These are phyloP conservation scores for Oscheius sp. DNA, from an alignment of 1,140 invertebrate genomes.

Conservation along the genomic window DNA sequence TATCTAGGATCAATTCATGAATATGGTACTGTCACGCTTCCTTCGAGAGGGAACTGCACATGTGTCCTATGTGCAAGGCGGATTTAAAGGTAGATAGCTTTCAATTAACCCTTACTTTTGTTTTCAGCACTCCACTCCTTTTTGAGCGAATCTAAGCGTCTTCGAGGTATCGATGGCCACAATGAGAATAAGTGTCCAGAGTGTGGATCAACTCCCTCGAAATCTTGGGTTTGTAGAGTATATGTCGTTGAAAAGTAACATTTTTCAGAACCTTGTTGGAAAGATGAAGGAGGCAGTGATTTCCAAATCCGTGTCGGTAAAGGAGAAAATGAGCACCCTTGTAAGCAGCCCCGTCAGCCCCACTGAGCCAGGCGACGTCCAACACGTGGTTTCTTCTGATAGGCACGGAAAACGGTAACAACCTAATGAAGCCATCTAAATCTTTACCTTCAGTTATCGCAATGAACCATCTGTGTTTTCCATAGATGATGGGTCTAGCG, in stretches of 20 bases:
- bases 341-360: not conserved
- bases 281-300: conserved; percentile 15
- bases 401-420: conserved; percentile 20
- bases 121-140: not conserved
- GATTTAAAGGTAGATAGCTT: conserved; percentile 74
- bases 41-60: conserved; percentile 87
- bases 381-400: not conserved
- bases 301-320: conserved; percentile 10
- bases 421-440: not conserved
- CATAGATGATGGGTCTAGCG: conserved; percentile 21
- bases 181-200: conserved; percentile 1
- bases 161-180: not conserved
- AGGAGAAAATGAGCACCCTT: conserved; percentile 6
- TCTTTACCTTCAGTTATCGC: not conserved
- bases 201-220: not conserved
- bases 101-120: no score
- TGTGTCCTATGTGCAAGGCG: conserved; percentile 85
- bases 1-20: conserved; percentile 80
- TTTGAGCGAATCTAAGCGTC: not conserved
- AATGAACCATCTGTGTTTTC: conserved; percentile 27
- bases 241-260: not conserved
- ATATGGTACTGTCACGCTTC: conserved; percentile 97
- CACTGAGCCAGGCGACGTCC: not conserved
- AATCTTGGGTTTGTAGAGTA: not conserved
- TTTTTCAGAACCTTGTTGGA: conserved; percentile 6